Evolutionary conservation across 2,797 vertebrate species (phyloP).

Genomic region (Stomatorhinus walkeri): DNA sequence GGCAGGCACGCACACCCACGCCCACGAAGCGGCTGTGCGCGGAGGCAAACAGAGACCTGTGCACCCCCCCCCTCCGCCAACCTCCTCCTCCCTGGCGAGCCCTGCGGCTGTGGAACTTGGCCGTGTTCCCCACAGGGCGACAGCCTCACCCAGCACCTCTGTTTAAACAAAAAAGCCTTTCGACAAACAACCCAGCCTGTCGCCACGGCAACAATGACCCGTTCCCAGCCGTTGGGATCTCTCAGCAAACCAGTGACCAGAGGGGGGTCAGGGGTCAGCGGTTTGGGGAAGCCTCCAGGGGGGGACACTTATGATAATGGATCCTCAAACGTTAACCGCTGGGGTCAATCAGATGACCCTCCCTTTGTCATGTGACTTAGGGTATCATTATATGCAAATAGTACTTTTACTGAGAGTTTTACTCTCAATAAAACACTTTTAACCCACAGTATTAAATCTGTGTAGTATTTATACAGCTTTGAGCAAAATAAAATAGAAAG

Average conservation of each 20-base stretch:
- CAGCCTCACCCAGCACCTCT: conserved; percentile 20
- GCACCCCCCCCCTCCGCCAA: background rate
- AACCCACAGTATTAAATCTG: background rate
- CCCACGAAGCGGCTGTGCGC: background rate
- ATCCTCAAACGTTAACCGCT: background rate
- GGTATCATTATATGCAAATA: background rate
- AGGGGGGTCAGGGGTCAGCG: background rate
- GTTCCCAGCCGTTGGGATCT: conserved; percentile 2
- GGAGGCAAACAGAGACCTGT: background rate
- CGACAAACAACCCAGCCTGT: conserved; percentile 15
- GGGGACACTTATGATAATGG: background rate
- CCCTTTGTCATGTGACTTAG: background rate
- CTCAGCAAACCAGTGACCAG: background rate
- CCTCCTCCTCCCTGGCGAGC: background rate
- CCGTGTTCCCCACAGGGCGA: background rate
- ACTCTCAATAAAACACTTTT: background rate
- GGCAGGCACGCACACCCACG: background rate
- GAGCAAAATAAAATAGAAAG: background rate
- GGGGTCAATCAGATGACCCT: background rate
- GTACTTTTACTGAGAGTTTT: background rate
- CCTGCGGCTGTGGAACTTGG: conserved; percentile 19
- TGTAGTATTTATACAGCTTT: background rate
- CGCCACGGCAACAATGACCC: background rate
- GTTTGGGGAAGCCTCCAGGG: background rate
- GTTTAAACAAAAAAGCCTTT: conserved; percentile 20